Base-by-base conservation (phyloP, 2,797 vertebrate genomes). In the Prionace glauca region DNA sequence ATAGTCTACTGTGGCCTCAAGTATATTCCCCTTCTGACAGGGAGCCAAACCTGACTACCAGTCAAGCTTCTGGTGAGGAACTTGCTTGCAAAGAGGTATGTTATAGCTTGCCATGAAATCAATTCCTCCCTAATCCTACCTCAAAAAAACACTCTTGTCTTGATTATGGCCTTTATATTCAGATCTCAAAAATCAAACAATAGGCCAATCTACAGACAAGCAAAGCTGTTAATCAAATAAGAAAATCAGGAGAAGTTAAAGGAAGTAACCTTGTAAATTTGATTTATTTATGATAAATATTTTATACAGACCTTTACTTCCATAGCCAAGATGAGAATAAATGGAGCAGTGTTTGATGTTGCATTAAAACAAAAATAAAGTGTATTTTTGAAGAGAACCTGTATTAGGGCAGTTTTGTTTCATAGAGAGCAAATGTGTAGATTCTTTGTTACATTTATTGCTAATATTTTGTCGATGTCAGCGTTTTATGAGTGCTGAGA, bases 381-480 rank as follows among this genome's bases (percentile, higher is more conserved):
- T n/a, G 14, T 32, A 62, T 90, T 90, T 60, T 3, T 29, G 60
- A 56, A 29, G 62, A 14, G 26, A 20, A 62, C 62, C 60, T 90
- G 60, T 26, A 65, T 62, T 60, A 18, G 32, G 29, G 29, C 29
- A 90, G 56, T 62, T 90, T 90, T 90, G 60, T 62, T 62, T n/a
- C 32, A 32, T 62, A 26, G 5, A n/a, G 29, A 29, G 12, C 22
- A 90, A 90, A 90, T n/a, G 29, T 90, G 87, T 26, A 62, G 60
- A 62, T 62, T 90, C 87, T n/a, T 20, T 90, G 26, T n/a, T 29
- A 90, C 26, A 90, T 90, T 90, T 90, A 90, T 90, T 90, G 29
- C 87, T 29, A 36, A n/a, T 90, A 90, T 88, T 88, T 50, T 60
- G 50, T 29, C 32, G 84, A 56, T 88, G 87, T 88, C 50, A 88